Percentiles rank a stretch among this genome's conserved stretches.
phyloP scores from a whole-genome alignment of 2,113 vertebrate genomes.

The Carlito syrichta region DNA sequence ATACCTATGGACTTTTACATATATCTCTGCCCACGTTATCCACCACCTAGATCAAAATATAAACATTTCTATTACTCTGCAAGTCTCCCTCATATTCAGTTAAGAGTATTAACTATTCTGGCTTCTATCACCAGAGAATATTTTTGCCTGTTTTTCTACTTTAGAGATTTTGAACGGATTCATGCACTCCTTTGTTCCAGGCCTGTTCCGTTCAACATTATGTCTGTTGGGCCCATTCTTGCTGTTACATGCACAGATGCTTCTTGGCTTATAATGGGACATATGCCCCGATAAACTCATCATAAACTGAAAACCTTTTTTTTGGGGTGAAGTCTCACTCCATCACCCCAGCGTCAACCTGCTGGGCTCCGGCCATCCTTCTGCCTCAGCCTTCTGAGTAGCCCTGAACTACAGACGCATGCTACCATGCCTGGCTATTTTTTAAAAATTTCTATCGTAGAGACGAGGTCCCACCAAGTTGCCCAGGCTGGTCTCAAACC shows the following conservation, averaged over 20 bases:
- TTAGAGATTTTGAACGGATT: not conserved
- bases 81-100: not conserved
- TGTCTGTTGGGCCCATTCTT: not conserved
- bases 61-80: not conserved
- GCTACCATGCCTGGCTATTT: no score
- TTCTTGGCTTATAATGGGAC: not conserved
- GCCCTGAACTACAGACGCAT: no score
- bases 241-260: not conserved
- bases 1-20: not conserved
- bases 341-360: no score
- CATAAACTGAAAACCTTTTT: no score
- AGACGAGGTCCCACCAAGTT: no score
- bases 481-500: no score
- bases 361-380: no score
- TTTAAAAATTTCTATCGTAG: no score
- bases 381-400: no score
- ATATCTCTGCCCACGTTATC: not conserved
- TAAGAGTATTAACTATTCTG: not conserved
- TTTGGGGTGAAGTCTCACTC: no score
- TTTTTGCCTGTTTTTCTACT: not conserved
- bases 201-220: not conserved
- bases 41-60: not conserved
- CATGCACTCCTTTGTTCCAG: not conserved
- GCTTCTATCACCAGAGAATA: not conserved
- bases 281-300: not conserved